Percentiles rank a stretch among this genome's conserved stretches.
These are phyloP conservation scores for Dysmachus trigonus DNA, from an alignment of 2,888 invertebrate species.

Conservation along the genomic window DNA sequence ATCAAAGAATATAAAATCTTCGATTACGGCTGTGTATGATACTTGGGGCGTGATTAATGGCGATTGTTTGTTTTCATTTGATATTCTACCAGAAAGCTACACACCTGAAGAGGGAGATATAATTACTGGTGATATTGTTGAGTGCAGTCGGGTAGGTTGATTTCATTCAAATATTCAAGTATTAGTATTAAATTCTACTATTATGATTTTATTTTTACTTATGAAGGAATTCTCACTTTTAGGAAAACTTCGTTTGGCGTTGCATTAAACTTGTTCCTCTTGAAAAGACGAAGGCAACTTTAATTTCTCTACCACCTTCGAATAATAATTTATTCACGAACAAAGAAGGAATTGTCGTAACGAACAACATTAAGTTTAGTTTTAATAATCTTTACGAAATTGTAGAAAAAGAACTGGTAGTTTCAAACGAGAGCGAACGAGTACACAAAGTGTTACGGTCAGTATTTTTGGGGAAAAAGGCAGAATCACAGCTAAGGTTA, in stretches of 20 bases:
- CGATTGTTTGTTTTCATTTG: slow-evolving; percentile 70
- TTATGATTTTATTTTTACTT: background rate
- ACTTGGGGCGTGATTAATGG: slow-evolving; percentile 69
- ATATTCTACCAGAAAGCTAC: slow-evolving; percentile 67
- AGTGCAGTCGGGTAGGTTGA: slow-evolving; percentile 69
- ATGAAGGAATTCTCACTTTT: slow-evolving; percentile 41
- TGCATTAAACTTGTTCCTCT: slow-evolving; percentile 53
- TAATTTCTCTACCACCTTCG: background rate
- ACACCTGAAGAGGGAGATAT: slow-evolving; percentile 70
- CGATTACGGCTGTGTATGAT: slow-evolving; percentile 61
- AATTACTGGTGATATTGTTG: slow-evolving; percentile 75
- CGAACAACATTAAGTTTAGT: slow-evolving; percentile 63
- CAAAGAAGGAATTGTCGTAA: slow-evolving; percentile 68
- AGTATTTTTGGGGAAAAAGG: slow-evolving; percentile 67
- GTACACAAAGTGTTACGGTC: slow-evolving; percentile 62
- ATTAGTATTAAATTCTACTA: background rate
- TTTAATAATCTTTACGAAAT: slow-evolving; percentile 63
- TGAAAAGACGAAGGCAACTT: background rate
- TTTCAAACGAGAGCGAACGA: slow-evolving; percentile 67
- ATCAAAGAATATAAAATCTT: slow-evolving; percentile 67
- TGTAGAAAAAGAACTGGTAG: slow-evolving; percentile 64
- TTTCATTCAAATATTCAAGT: too few species aligned
- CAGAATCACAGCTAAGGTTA: slow-evolving; percentile 67
- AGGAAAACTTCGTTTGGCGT: slow-evolving; percentile 62
- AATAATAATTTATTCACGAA: slow-evolving; percentile 57